phyloP scores from a whole-genome alignment of 2,888 invertebrate genomes.

The Trachelus iudaicus region DNA sequence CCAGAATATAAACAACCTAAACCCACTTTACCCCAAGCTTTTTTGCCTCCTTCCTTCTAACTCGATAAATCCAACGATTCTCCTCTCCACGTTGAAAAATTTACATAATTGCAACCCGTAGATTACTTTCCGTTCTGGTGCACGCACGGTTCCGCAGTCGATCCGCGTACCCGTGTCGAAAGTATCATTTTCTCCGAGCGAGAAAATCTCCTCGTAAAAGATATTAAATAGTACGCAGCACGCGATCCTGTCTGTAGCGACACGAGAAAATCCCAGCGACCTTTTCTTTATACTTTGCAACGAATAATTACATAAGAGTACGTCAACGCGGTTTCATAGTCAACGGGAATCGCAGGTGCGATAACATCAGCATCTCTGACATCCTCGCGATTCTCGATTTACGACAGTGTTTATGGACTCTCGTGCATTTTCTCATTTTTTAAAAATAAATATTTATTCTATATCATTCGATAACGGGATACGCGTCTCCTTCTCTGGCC shows the following conservation, averaged over 20 bases:
- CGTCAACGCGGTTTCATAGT: neutral
- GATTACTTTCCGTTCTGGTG: neutral
- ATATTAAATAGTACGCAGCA: neutral
- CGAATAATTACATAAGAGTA: neutral
- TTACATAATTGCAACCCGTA: neutral
- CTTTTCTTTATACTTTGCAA: neutral
- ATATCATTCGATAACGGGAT: neutral
- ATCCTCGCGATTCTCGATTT: constrained; percentile 1
- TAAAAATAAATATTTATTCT: neutral
- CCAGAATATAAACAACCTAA: neutral
- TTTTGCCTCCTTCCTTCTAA: neutral
- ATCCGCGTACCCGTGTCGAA: neutral
- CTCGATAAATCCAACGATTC: neutral
- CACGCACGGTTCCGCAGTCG: neutral
- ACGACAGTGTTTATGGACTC: neutral
- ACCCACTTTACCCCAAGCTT: neutral
- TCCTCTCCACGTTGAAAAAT: neutral
- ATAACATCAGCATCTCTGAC: neutral
- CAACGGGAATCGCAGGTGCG: neutral
- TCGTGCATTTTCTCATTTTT: neutral
- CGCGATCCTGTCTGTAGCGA: neutral
- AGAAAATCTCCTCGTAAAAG: neutral
- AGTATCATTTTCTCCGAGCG: neutral
- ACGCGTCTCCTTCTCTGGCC: neutral
- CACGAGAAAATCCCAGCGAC: neutral